Evolutionary conservation across 2,888 invertebrate species (phyloP).

Genomic region (Troides aeacus): DNA sequence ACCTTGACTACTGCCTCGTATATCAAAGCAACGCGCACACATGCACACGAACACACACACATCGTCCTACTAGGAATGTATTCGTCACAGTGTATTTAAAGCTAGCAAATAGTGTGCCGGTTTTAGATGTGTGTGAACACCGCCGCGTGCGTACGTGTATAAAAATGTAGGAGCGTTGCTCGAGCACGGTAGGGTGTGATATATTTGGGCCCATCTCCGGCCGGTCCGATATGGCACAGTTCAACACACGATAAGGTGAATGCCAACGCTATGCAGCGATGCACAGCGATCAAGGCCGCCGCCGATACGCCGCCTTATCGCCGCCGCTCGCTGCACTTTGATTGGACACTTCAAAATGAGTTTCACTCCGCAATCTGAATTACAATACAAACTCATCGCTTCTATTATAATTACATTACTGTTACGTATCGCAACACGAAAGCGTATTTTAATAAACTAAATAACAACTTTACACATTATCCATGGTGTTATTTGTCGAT

Average conservation of each 20-base stretch:
- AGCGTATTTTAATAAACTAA: too few relatives aligned
- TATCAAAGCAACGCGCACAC: constrained; percentile 50
- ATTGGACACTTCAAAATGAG: constrained; percentile 26
- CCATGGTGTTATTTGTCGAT: too few relatives aligned
- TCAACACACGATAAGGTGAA: constrained; percentile 78
- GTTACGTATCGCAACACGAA: too few relatives aligned
- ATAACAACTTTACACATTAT: too few relatives aligned
- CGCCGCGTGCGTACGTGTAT: constrained; percentile 32
- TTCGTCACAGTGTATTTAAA: constrained; percentile 61
- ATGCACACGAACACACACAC: constrained; percentile 37
- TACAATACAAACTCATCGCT: constrained; percentile 2
- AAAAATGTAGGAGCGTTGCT: constrained; percentile 36
- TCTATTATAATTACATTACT: too few relatives aligned
- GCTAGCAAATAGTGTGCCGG: constrained; percentile 50
- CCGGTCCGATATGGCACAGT: constrained; percentile 60
- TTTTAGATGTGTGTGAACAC: constrained; percentile 41
- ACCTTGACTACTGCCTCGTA: constrained; percentile 76
- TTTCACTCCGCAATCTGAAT: constrained; percentile 9
- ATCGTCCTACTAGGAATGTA: constrained; percentile 51
- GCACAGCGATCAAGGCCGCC: constrained; percentile 66
- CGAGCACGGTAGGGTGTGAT: constrained; percentile 39
- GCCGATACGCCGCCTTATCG: constrained; percentile 51
- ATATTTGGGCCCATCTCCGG: constrained; percentile 46
- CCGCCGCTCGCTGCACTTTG: constrained; percentile 40
- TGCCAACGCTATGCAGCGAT: constrained; percentile 57